These are phyloP conservation scores for Ceyx margarethae DNA, from an alignment of 2,113 vertebrate species.

Conservation along the genomic window DNA sequence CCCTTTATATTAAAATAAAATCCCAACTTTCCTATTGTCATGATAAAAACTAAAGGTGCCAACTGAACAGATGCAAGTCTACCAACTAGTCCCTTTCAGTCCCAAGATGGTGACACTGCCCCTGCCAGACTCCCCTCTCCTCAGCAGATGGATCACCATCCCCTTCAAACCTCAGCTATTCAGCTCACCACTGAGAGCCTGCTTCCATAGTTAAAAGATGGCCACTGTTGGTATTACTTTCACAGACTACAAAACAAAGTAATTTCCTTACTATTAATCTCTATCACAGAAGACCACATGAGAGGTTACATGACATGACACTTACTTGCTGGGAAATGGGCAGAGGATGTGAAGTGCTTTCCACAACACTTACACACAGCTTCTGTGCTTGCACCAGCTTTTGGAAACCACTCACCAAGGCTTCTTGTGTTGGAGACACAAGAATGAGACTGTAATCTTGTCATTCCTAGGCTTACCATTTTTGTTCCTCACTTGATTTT, in stretches of 20 bases:
- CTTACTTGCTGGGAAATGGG: background rate
- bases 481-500: background rate
- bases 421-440: background rate
- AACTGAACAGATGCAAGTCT: background rate
- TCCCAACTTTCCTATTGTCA: background rate
- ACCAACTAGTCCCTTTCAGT: background rate
- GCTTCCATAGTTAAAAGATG: background rate
- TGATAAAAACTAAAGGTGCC: background rate
- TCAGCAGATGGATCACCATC: background rate
- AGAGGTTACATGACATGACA: background rate
- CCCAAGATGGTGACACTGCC: background rate
- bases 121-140: background rate
- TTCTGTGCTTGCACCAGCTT: background rate
- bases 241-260: background rate
- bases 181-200: background rate
- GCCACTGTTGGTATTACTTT: rapidly evolving
- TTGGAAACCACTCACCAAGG: background rate
- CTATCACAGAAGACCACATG: background rate
- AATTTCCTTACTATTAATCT: background rate
- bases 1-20: background rate
- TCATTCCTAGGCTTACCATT: background rate
- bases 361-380: background rate
- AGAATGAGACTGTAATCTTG: background rate
- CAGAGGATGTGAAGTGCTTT: background rate
- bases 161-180: background rate